phyloP scores from a whole-genome alignment of 1,140 invertebrate genomes.

The Mercenaria mercenaria region DNA sequence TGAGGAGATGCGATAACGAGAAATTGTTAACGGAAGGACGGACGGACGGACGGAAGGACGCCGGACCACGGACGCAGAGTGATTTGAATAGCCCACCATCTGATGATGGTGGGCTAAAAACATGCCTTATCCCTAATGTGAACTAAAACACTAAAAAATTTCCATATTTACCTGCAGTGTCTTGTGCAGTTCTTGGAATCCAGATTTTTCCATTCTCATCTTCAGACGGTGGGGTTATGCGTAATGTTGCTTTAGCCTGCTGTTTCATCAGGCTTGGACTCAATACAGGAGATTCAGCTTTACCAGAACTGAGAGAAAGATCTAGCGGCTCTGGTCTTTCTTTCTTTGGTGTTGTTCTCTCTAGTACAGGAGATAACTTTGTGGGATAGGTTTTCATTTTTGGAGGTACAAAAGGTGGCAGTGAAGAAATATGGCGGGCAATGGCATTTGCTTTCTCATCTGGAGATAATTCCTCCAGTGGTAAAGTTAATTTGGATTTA shows the following conservation, averaged over 20 bases:
- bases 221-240: conserved; percentile 73
- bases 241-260: conserved; percentile 73
- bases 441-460: conserved; percentile 79
- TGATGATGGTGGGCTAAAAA: too few species aligned
- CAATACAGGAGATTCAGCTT: conserved; percentile 37
- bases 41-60: too few species aligned
- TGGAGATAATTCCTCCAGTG: conserved; percentile 71
- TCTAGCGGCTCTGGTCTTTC: conserved; percentile 30
- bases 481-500: conserved; percentile 61
- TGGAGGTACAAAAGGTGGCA: conserved; percentile 82
- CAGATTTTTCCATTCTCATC: conserved; percentile 76
- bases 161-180: conserved; percentile 19
- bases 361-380: conserved; percentile 80
- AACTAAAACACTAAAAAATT: too few species aligned
- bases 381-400: conserved; percentile 78
- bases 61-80: too few species aligned
- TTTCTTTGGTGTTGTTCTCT: conserved; percentile 71
- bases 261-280: conserved; percentile 70
- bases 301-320: not conserved
- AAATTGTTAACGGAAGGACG: too few species aligned
- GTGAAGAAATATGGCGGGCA: conserved; percentile 74
- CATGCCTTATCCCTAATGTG: too few species aligned
- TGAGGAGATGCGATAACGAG: too few species aligned
- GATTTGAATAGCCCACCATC: too few species aligned
- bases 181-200: conserved; percentile 71